These are phyloP conservation scores for Nansenia antarctica DNA, from an alignment of 2,113 vertebrate species.

Conservation along the genomic window DNA sequence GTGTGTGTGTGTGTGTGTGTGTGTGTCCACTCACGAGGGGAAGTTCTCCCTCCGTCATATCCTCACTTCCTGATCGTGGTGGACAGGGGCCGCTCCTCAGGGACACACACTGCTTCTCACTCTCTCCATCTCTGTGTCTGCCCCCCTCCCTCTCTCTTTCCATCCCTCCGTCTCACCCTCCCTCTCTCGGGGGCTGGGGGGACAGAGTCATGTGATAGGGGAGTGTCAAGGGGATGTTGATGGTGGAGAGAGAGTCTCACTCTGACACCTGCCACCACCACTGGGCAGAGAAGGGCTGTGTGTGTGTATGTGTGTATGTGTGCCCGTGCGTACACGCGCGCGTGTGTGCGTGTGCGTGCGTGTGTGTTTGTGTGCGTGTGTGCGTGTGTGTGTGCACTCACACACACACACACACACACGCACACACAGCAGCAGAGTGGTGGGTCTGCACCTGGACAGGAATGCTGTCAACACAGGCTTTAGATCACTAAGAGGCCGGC, in stretches of 20 bases:
- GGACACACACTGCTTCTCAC: slow-evolving; percentile 59
- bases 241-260: slow-evolving; percentile 31
- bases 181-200: slow-evolving; percentile 47
- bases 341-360: too few relatives aligned
- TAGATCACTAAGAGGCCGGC: slow-evolving; percentile 60
- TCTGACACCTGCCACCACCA: slow-evolving; percentile 1
- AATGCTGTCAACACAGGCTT: slow-evolving; percentile 47
- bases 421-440: not conserved
- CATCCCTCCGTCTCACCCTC: slow-evolving; percentile 22
- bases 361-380: too few relatives aligned
- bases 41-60: slow-evolving; percentile 57
- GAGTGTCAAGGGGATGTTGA: slow-evolving; percentile 53
- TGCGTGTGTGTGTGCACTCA: too few relatives aligned
- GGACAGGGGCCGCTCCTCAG: slow-evolving; percentile 68
- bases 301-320: too few relatives aligned
- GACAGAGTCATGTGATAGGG: slow-evolving; percentile 38
- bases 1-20: not conserved
- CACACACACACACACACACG: too few relatives aligned
- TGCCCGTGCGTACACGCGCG: too few relatives aligned
- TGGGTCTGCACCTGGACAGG: slow-evolving; percentile 14
- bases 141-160: slow-evolving; percentile 33
- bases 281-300: not conserved
- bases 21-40: slow-evolving; percentile 29
- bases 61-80: slow-evolving; percentile 70
- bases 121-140: slow-evolving; percentile 27